Percentiles rank a stretch among this genome's conserved stretches.
Conservation (phyloP, 1,140 invertebrate genomes). For the Neoseiulus cucumeris region DNA sequence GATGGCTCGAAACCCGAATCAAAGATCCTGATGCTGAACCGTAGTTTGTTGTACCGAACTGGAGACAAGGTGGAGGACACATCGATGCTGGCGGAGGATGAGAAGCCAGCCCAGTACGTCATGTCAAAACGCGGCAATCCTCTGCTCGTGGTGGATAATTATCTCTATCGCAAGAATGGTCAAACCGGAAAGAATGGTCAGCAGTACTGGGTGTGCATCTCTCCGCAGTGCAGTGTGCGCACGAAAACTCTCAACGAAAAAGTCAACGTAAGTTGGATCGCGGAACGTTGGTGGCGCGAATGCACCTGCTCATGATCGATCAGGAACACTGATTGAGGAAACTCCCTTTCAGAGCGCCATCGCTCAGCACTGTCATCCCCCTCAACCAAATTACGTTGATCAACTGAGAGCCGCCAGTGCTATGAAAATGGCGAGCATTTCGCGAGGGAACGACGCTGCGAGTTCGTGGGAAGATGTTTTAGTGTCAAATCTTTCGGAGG, state of each 20-base stretch:
- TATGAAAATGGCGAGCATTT: background rate
- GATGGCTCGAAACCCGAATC: no score
- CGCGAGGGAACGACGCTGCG: no score
- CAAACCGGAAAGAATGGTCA: background rate
- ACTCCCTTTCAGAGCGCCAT: background rate
- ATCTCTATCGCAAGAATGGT: background rate
- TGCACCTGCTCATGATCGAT: no score
- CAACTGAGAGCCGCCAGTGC: background rate
- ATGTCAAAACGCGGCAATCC: slow-evolving; percentile 1
- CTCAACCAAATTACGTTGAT: background rate
- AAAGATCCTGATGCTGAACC: no score
- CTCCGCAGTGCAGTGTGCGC: background rate
- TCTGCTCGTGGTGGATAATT: slow-evolving; percentile 1
- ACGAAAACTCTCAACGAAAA: background rate
- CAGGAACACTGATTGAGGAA: no score
- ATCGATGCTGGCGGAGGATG: no score
- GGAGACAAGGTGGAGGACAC: no score
- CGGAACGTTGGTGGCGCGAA: background rate
- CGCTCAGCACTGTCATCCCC: background rate
- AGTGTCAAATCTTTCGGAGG: no score
- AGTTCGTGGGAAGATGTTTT: no score
- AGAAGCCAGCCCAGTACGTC: background rate
- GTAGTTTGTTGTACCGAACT: no score
- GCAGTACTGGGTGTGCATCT: slow-evolving; percentile 7
- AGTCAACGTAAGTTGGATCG: background rate